These are phyloP conservation scores for Dasypolia templi DNA, from an alignment of 2,888 invertebrate species.

Conservation along the genomic window DNA sequence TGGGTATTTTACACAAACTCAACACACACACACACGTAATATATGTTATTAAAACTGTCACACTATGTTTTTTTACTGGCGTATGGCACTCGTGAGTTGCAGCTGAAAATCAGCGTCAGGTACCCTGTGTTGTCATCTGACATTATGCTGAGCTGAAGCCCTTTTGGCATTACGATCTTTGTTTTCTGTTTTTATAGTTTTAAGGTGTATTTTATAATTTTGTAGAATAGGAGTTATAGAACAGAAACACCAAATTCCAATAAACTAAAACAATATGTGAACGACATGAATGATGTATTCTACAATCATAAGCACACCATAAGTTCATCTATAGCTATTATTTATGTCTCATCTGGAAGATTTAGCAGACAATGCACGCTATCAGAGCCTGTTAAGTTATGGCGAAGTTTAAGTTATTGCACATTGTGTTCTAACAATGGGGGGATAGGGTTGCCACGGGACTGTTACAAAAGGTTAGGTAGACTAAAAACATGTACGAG, in stretches of 20 bases:
- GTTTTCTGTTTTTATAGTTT: too few species aligned
- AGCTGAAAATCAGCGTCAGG: neutral
- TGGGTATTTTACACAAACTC: too few species aligned
- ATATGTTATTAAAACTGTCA: too few species aligned
- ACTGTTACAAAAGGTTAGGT: neutral
- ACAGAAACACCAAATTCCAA: neutral
- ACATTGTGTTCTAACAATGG: slow-evolving; percentile 61
- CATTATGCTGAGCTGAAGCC: neutral
- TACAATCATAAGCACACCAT: slow-evolving; percentile 9
- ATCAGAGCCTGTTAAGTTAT: slow-evolving; percentile 42
- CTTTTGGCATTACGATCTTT: too few species aligned
- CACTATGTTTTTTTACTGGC: too few species aligned
- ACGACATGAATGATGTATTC: neutral
- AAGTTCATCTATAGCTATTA: slow-evolving; percentile 10
- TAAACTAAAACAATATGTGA: neutral
- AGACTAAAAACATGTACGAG: neutral
- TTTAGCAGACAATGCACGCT: slow-evolving; percentile 49
- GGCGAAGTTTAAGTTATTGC: slow-evolving; percentile 59
- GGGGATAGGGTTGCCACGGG: slow-evolving; percentile 29
- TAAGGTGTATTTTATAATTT: too few species aligned
- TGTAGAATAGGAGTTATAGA: too few species aligned
- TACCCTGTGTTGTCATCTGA: too few species aligned
- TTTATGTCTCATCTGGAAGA: slow-evolving; percentile 23
- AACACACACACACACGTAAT: too few species aligned
- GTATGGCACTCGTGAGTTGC: neutral